Evolutionary conservation across 2,113 vertebrate genomes (phyloP).

Genomic region (Peromyscus leucopus): DNA sequence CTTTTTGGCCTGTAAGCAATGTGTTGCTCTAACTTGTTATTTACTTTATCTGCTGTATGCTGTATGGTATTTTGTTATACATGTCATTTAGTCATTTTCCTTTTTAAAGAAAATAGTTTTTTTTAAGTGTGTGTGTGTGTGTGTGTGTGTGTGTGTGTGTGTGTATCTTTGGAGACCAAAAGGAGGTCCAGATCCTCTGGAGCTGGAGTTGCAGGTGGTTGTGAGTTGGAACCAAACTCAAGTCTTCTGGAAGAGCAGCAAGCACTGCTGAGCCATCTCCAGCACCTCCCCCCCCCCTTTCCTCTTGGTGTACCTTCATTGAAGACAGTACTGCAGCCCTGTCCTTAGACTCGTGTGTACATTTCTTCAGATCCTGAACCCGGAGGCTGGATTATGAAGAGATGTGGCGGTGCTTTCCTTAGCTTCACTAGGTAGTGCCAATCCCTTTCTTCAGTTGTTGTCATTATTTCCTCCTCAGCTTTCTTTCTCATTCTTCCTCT

Average conservation of each 20-base stretch:
- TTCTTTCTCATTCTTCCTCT: not conserved
- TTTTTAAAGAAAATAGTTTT: not conserved
- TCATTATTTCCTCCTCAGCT: not conserved
- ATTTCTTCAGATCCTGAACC: not conserved
- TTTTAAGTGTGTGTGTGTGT: not conserved
- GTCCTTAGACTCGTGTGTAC: not conserved
- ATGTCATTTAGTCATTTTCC: not conserved
- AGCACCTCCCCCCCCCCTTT: not conserved
- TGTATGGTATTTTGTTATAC: not conserved
- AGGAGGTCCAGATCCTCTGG: not conserved
- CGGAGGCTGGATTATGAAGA: not conserved
- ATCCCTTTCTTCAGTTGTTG: not conserved
- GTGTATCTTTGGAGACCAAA: not conserved
- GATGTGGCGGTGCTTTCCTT: conserved; percentile 2
- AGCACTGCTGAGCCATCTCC: not conserved
- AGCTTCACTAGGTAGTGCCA: not conserved
- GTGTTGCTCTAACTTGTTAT: not conserved
- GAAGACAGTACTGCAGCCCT: not conserved
- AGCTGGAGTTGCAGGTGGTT: not conserved
- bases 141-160: not conserved
- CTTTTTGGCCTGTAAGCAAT: not conserved
- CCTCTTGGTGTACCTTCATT: not conserved
- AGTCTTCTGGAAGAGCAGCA: not conserved
- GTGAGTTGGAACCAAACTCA: not conserved
- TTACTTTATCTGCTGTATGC: not conserved